Percentiles rank a stretch among this genome's conserved stretches.
Conservation (phyloP, 2,888 invertebrate genomes). For the Mimumesa dahlbomi region DNA sequence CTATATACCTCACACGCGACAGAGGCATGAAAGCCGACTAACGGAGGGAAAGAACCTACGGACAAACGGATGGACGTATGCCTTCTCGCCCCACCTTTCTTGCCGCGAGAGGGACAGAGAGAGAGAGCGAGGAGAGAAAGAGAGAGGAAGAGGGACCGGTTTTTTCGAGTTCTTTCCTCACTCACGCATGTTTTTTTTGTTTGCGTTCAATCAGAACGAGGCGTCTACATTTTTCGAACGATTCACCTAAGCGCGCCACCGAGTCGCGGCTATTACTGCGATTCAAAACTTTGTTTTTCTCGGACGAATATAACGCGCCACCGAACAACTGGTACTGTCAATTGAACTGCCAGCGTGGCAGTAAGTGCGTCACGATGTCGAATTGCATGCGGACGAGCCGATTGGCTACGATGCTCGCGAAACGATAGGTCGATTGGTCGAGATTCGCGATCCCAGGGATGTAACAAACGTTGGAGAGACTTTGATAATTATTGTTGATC, state of each 20-base stretch:
- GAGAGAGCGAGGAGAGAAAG: background rate
- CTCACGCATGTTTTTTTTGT: constrained; percentile 16
- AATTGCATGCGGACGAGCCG: constrained; percentile 1
- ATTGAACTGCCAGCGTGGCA: constrained; percentile 85
- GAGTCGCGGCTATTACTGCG: background rate
- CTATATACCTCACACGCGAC: no score
- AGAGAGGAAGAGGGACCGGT: constrained; percentile 26
- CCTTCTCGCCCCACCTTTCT: constrained; percentile 58
- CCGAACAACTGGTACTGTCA: constrained; percentile 5
- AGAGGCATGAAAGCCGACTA: constrained; percentile 30
- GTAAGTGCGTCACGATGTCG: constrained; percentile 83
- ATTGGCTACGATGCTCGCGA: constrained; percentile 28
- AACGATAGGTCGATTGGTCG: constrained; percentile 29
- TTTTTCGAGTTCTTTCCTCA: constrained; percentile 11
- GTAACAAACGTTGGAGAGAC: background rate
- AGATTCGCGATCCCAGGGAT: background rate
- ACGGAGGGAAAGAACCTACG: constrained; percentile 7
- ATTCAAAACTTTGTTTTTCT: background rate
- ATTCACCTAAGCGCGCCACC: background rate
- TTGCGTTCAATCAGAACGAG: background rate
- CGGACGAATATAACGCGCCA: background rate
- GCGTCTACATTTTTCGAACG: background rate
- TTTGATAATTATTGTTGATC: no score
- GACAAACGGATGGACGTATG: constrained; percentile 9
- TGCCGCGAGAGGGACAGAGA: background rate